Evolutionary conservation across 2,888 invertebrate species (phyloP), one percentile per base, ranked within the genome.

Genomic region (Acanthoscelides obtectus): DNA sequence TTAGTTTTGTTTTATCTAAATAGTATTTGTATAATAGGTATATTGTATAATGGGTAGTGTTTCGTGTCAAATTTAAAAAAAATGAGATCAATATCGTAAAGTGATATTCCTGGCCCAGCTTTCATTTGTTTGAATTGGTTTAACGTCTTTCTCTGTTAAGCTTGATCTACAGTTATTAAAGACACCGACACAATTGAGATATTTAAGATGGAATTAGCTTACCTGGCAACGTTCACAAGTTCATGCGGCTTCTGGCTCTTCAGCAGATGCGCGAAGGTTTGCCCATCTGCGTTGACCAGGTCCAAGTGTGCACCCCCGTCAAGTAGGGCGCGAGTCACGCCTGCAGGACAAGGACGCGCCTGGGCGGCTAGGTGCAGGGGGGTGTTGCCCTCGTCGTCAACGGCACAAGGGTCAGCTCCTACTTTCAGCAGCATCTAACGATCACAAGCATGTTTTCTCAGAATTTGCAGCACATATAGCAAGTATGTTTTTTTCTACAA

Each of bases 231-330:
- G 86, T 94, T 94, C 67, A 94, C 90, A 76, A 93, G 88, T 79
- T 92, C 87, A 76, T 89, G 88, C 70, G 92, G 87, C 75, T 86
- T 87, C 80, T 92, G 92, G 70, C 88, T 88, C 70, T 89, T 87
- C 71, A 93, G 86, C 75, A 95, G 86, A 75, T 89, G 89, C 77
- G 91, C 90, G 79, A 95, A 94, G 0, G 94, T 94, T 75, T 92
- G 90, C 45, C 93, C 93, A 76, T 90, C 88, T 83, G 90, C 87
- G 87, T 96, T 94, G 79, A 93, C 91, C 67, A 92, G 90, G 87
- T 96, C 96, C 74, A 95, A 87, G 86, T 96, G 96, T 0, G 95
- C 95, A 72, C 97, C 97, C 81, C 91, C 89, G 4, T 91, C 87
- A 0, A 98, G 88, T 5, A 98, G 87, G 8, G 90, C 89, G 77